Base-by-base conservation (phyloP, 2,888 invertebrate genomes). In the Orthosia incerta region DNA sequence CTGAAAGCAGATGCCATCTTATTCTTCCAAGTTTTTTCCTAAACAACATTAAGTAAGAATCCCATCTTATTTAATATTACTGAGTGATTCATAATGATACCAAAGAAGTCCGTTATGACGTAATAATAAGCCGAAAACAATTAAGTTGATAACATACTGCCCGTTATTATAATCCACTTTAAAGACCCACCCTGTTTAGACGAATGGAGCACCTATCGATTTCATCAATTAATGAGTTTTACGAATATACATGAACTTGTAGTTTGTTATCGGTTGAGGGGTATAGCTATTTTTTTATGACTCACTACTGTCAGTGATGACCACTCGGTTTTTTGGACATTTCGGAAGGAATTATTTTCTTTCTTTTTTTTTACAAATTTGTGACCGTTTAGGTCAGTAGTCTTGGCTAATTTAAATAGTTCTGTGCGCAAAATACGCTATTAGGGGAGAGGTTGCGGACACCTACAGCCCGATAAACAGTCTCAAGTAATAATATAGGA, bases 111-210 rank as follows among this genome's bases (percentile, higher is more conserved):
- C 45, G 15, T 53, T 51, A 69, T 53, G 48, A 50, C 48, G 57
- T 31, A 31, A 31, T 5, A 31, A 31, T 31, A 7, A 31, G 31
- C 59, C 45, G 16, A 55, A 82, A 72, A 66, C 72, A 78, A 80
- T 82, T 82, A 63, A 62, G 57, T 60, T 63, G 59, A 82, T 78
- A 69, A 50, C 63, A 72, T 48, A 66, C 39, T 16, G 48, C 12
- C 65, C 57, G 78, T 66, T 72, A 72, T 72, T 82, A 72, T 69
- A 82, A 82, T 82, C 72, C 63, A 82, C 78, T 80, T 77, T 80
- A 59, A 31, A 55, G 62, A 48, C 59, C 66, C 68, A 31, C 57
- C 79, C 48, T 55, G 62, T 68, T 76, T 59, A 48, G 55, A 45
- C 39, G 51, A 63, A 64, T n/a, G 18, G 26, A 57, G 45, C 20